Evolutionary conservation across 2,888 invertebrate species (phyloP), one percentile per base, ranked within the genome.

Genomic region (Lasiommata megera): DNA sequence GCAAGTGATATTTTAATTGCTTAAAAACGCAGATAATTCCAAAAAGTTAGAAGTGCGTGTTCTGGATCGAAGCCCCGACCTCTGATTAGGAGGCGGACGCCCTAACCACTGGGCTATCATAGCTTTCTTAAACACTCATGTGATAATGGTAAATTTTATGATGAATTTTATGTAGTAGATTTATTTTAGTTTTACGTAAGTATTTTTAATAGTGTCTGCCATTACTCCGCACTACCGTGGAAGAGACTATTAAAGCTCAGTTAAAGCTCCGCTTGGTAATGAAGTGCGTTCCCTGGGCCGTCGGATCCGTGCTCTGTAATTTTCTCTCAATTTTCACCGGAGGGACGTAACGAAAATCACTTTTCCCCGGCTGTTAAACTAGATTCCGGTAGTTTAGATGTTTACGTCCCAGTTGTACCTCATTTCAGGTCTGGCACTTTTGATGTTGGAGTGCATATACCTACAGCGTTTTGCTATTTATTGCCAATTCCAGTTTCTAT

Each of bases 281-380:
- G 34, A 36, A 47, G 47, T 34, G 47, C 47, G 47, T 47, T 47
- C 31, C 31, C n/a, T 7, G 14, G 31, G 16, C 31, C 14, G 31
- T 17, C 34, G 47, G 46, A 5, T 16, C 12, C 17, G 9, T 18
- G 47, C 18, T 47, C 14, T n/a, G 47, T 47, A 47, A 36, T 47
- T 47, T 18, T 47, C 34, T 47, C 47, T 47, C 17, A 47, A 47
- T 34, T 47, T 47, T 34, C 47, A 47, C 17, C 44, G 44, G 23
- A 44, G 44, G 17, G 34, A 12, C 1, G 34, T 18, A 16, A 12
- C 18, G 47, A 47, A 36, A 47, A 47, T 47, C 47, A 47, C 47
- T 47, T 36, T 47, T 28, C 7, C 34, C n/a, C 11, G 18, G 17
- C 34, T 47, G 6, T 47, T 47, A 46, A 34, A 47, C 47, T 47